Evolutionary conservation across 2,888 invertebrate species (phyloP).

Genomic region (Eupelmus urozonus): DNA sequence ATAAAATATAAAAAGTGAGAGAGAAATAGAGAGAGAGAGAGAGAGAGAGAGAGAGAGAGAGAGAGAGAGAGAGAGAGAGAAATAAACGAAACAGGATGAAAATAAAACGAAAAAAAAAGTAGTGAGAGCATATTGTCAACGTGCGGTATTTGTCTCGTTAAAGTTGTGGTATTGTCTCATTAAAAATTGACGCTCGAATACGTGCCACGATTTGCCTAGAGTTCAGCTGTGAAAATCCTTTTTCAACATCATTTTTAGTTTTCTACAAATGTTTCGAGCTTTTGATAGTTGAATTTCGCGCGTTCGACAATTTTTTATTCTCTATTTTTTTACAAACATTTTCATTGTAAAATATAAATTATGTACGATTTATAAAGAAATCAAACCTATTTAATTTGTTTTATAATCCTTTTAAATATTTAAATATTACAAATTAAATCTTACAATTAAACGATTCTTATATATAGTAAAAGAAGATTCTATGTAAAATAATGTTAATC

Average conservation of each 20-base stretch:
- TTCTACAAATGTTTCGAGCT: not conserved
- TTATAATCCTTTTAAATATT: no score
- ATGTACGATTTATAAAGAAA: no score
- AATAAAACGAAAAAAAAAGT: not conserved
- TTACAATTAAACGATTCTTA: no score
- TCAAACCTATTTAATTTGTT: no score
- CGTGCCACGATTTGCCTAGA: not conserved
- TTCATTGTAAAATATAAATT: no score
- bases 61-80: not conserved
- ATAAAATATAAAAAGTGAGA: slow-evolving; percentile 16
- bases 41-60: not conserved
- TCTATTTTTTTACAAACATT: no score
- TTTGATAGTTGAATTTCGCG: not conserved
- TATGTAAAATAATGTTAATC: no score
- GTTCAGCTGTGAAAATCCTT: not conserved
- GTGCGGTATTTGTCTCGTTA: slow-evolving; percentile 23
- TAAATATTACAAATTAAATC: no score
- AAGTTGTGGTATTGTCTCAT: slow-evolving; percentile 22
- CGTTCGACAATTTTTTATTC: no score
- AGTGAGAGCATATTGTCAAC: not conserved
- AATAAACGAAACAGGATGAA: not conserved
- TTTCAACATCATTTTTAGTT: not conserved
- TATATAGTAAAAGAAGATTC: no score
- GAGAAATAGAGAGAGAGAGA: not conserved
- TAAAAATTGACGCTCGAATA: slow-evolving; percentile 25